Percentiles rank a stretch among this genome's conserved stretches.
phyloP scores from a whole-genome alignment of 1,140 invertebrate genomes.

The Platorchestia sp. region DNA sequence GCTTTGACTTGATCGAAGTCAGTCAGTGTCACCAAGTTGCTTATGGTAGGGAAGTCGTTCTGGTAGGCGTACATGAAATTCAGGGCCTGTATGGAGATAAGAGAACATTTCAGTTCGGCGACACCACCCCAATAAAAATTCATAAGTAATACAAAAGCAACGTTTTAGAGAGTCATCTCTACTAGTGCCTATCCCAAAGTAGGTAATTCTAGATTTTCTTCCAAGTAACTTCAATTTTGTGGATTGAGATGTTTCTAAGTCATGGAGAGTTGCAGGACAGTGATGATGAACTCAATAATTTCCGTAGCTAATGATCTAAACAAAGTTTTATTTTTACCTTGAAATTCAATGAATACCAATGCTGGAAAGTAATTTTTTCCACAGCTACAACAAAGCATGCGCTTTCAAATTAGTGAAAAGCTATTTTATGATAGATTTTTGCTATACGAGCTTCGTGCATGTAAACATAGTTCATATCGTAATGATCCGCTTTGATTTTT shows the following conservation, averaged over 20 bases:
- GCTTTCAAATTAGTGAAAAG: too few species aligned
- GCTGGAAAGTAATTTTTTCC: too few species aligned
- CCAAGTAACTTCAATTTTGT: background rate
- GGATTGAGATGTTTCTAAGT: background rate
- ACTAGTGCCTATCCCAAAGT: background rate
- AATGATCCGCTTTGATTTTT: too few species aligned
- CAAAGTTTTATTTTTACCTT: background rate
- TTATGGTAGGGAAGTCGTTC: conserved; percentile 13
- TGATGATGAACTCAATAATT: background rate
- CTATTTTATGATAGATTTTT: too few species aligned
- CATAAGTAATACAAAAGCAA: too few species aligned
- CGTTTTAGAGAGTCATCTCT: too few species aligned
- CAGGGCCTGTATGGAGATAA: background rate
- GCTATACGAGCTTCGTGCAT: too few species aligned
- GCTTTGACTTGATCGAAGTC: background rate
- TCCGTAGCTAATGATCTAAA: background rate
- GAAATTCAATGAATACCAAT: too few species aligned
- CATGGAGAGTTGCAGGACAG: background rate
- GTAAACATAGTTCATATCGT: too few species aligned
- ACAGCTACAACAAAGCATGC: too few species aligned
- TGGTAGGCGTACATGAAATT: conserved; percentile 51
- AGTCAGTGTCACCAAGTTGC: background rate
- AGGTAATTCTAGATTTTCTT: background rate
- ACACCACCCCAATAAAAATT: too few species aligned
- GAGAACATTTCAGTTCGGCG: background rate